phyloP scores from a whole-genome alignment of 92 coral and sea anemone species.

The Zoanthus sociatus region DNA sequence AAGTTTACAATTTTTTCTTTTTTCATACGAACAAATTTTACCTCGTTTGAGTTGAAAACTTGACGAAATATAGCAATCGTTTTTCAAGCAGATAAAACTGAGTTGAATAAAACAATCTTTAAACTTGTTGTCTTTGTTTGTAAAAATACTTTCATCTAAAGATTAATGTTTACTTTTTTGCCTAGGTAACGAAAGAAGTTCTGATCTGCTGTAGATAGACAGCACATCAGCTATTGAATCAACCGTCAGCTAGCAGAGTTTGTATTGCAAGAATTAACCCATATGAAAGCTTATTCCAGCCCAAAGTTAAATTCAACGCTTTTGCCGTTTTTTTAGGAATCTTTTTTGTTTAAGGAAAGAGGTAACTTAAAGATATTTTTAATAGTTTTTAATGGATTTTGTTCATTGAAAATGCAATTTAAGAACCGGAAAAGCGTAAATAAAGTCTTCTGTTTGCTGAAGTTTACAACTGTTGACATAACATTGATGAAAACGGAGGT shows the following conservation, averaged over 20 bases:
- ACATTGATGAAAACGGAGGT: neutral
- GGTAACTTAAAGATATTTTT: slow-evolving; percentile 7
- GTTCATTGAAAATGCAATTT: slow-evolving; percentile 21
- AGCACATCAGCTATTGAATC: neutral
- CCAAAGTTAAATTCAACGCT: neutral
- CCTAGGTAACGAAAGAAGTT: neutral
- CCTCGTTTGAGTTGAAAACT: neutral
- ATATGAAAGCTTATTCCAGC: neutral
- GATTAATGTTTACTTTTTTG: slow-evolving; percentile 24
- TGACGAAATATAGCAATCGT: neutral
- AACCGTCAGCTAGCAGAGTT: neutral
- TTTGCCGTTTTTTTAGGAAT: neutral
- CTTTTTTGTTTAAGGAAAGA: neutral
- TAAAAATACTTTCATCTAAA: neutral
- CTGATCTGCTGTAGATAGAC: neutral
- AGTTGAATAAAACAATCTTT: neutral
- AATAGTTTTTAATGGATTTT: neutral
- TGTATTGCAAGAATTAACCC: neutral
- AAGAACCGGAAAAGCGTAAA: slow-evolving; percentile 24
- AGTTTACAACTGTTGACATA: neutral
- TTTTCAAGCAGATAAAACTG: neutral
- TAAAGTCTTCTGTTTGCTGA: neutral
- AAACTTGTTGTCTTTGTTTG: neutral
- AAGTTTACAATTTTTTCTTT: neutral
- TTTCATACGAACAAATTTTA: neutral